Conservation (phyloP, 2,797 vertebrate species). For the Selene dorsalis region DNA sequence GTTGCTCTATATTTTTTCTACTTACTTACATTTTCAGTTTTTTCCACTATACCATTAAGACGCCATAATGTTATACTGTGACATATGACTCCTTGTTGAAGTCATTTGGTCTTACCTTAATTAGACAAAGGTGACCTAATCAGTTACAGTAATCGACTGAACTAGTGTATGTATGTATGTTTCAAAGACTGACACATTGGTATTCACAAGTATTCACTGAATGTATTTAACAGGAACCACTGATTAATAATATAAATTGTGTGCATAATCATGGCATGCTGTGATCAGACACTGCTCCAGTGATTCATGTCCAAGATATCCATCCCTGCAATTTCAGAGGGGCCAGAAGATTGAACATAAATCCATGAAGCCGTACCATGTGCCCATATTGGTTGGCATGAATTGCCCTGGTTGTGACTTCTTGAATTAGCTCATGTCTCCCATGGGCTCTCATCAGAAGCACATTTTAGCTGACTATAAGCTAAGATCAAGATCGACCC, state of each 20-base stretch:
- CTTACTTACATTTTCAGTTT: not conserved
- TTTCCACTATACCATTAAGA: not conserved
- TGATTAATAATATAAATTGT: not conserved
- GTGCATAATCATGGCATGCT: conserved; percentile 2
- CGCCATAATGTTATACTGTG: not conserved
- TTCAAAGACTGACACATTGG: not conserved
- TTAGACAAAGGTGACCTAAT: not conserved
- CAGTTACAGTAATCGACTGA: not conserved
- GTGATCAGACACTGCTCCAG: not conserved
- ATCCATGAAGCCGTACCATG: not conserved
- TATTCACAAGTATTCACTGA: not conserved
- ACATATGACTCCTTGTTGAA: not conserved
- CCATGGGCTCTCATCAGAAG: conserved; percentile 33
- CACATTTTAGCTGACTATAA: conserved; percentile 50
- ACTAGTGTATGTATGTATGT: not conserved
- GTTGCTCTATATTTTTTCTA: no score
- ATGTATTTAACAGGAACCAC: conserved; percentile 2
- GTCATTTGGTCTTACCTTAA: not conserved
- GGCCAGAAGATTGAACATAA: not conserved
- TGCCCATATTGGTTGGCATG: not conserved
- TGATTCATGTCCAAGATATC: not conserved
- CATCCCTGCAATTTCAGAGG: not conserved
- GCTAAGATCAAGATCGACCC: conserved; percentile 38
- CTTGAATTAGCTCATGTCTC: conserved; percentile 33
- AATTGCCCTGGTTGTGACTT: conserved; percentile 37